Evolutionary conservation across 2,888 invertebrate species (phyloP).

Genomic region (Microctonus aethiopoides): DNA sequence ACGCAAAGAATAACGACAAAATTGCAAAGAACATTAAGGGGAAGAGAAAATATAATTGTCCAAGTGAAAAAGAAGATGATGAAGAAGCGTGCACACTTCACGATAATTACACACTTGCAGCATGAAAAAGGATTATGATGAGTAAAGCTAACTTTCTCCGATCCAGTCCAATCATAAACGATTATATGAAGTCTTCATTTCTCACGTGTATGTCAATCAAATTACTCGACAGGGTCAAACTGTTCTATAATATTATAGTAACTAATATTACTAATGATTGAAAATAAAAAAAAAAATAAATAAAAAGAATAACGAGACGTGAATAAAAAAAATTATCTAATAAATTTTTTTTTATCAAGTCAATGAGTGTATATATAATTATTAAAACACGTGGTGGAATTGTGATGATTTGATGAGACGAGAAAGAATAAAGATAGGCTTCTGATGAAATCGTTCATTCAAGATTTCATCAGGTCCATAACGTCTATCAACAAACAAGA

Average conservation of each 20-base stretch:
- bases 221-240: neutral
- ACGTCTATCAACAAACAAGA: neutral
- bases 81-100: neutral
- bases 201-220: slow-evolving; percentile 11
- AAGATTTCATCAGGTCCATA: neutral
- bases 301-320: neutral
- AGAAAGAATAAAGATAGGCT: neutral
- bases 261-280: neutral
- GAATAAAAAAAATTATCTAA: neutral
- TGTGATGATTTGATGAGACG: neutral
- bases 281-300: neutral
- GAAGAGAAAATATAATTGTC: neutral
- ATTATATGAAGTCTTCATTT: neutral
- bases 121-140: slow-evolving; percentile 31
- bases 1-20: slow-evolving; percentile 26
- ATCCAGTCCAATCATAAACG: slow-evolving; percentile 26
- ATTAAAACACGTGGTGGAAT: neutral
- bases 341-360: too few species aligned
- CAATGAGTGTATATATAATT: neutral
- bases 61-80: neutral
- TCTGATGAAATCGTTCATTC: neutral
- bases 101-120: slow-evolving; percentile 3
- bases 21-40: slow-evolving; percentile 7
- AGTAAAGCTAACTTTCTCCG: slow-evolving; percentile 44
- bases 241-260: neutral